Conservation (phyloP, 2,113 vertebrate genomes). For the Peromyscus leucopus region DNA sequence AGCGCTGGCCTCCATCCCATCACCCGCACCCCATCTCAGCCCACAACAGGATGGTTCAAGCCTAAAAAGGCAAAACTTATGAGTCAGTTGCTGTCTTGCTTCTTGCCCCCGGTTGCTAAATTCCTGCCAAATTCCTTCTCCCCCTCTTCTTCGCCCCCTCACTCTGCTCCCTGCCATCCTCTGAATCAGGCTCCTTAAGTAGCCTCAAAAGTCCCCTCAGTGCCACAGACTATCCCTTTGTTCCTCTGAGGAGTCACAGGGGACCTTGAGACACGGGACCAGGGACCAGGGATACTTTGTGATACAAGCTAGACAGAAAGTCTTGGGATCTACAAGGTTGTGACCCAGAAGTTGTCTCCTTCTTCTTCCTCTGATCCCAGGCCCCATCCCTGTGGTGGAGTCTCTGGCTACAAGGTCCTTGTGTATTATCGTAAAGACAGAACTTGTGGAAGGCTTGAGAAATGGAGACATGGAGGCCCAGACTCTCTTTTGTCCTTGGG, state of each 20-base stretch:
- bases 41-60: slow-evolving; percentile 13
- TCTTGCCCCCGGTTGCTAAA: slow-evolving; percentile 69
- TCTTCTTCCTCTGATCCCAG: not conserved
- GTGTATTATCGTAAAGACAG: fast-evolving
- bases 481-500: not conserved
- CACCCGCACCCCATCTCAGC: slow-evolving; percentile 31
- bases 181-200: slow-evolving; percentile 13
- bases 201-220: not conserved
- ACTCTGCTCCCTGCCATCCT: slow-evolving; percentile 43
- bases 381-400: not conserved
- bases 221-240: slow-evolving; percentile 34
- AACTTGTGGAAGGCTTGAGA: not conserved
- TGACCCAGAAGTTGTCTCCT: not conserved
- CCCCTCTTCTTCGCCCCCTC: slow-evolving; percentile 69
- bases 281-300: not conserved
- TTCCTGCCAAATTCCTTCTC: slow-evolving; percentile 77
- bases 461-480: not conserved
- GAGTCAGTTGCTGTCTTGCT: slow-evolving; percentile 69
- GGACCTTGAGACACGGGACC: not conserved
- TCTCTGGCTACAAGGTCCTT: not conserved
- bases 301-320: not conserved
- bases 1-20: not conserved
- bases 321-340: not conserved
- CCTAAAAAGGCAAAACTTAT: slow-evolving; percentile 81
- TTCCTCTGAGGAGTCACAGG: not conserved